Evolutionary conservation across 1,140 invertebrate species (phyloP).

Genomic region (Steinernema khuongi): DNA sequence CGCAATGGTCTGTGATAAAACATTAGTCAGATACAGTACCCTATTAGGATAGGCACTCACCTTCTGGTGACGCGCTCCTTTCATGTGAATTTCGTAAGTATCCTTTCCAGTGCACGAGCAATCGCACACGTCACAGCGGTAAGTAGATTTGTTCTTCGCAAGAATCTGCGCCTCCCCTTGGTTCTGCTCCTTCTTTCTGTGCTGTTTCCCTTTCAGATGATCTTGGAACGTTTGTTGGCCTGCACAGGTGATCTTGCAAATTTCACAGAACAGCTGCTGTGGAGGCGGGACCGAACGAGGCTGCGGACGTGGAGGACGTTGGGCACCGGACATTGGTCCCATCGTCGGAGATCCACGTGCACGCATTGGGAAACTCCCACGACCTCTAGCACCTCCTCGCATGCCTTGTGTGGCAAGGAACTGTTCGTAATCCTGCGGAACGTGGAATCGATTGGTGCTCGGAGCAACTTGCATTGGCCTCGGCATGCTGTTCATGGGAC

Average conservation of each 20-base stretch:
- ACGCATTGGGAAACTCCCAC: background rate
- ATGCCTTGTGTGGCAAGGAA: background rate
- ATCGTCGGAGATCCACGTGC: background rate
- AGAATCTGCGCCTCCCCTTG: background rate
- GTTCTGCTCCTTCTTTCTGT: conserved; percentile 86
- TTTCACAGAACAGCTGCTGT: conserved; percentile 72
- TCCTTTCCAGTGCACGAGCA: conserved; percentile 94
- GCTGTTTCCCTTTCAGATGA: conserved; percentile 93
- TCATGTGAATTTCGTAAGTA: conserved; percentile 92
- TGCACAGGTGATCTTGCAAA: conserved; percentile 95
- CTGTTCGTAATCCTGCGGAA: background rate
- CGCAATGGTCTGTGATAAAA: conserved; percentile 70
- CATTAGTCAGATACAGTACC: background rate
- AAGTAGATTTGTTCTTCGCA: conserved; percentile 60
- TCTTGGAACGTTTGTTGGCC: conserved; percentile 81
- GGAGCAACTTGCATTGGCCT: background rate
- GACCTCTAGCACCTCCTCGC: background rate
- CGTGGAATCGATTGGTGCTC: background rate
- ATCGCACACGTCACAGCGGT: conserved; percentile 74
- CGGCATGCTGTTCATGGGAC: background rate
- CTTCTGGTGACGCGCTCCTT: conserved; percentile 94
- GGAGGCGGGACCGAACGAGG: background rate
- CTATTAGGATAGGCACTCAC: conserved; percentile 43
- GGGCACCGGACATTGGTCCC: background rate
- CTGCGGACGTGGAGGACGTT: background rate